Evolutionary conservation across 2,113 vertebrate genomes (phyloP), one percentile per base, ranked within the genome.

Genomic region (Spea multiplicata): DNA sequence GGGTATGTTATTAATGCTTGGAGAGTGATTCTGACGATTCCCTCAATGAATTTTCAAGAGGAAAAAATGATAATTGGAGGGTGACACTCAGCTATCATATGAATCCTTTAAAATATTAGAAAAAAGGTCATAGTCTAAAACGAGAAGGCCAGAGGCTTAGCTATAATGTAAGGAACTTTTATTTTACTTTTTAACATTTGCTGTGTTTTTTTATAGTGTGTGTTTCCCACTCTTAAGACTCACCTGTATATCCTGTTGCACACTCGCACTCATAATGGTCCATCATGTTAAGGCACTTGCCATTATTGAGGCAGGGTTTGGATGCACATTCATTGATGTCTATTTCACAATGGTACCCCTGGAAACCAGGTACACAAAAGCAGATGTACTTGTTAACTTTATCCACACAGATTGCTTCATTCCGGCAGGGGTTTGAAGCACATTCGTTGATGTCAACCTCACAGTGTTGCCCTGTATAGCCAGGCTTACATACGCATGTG

Each of bases 261-360:
- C 97, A 99, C 44, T 76, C 77, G 85, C 97, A 99, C 67, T 80
- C 30, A 9, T 95, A 99, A 81, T 44, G 93, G 79, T 99, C 97
- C 53, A 93, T 94, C 83, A 91, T 84, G 78, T 99, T 97, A 82
- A 73, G 75, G 84, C 97, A 99, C 59, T 93, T 95, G 81, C 91
- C 94, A 5, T 94, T 95, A 62, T 99, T 94, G 30, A 81, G 86
- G 78, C 97, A 99, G 9, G 97, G 97, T 80, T 81, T 87, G 47
- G 97, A 99, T 0, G 96, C 96, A 7, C 97, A 99, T 84, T 99
- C 97, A 0, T 99, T 94, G 80, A 99, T 99, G 88, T 99, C 96
- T 80, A 99, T 89, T 73, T 98, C 95, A 46, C 97, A 99, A 90
- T 86, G 90, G 74, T 88, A 91, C 13, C 97, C 97, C 83, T 99